Evolutionary conservation across 2,113 vertebrate species (phyloP).

Genomic region (Enhydra lutris): DNA sequence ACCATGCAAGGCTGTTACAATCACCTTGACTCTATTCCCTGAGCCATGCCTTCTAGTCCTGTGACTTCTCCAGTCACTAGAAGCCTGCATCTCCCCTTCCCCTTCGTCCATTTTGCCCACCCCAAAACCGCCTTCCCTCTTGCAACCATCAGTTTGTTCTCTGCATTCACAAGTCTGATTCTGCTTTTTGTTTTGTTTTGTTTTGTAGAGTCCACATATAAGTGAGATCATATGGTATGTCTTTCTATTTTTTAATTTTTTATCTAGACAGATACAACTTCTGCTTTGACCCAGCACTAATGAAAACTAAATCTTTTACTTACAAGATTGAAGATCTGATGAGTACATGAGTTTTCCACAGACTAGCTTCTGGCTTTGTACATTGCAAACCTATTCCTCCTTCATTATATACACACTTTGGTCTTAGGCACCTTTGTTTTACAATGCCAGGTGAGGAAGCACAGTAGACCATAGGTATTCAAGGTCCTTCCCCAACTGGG

Average conservation of each 20-base stretch:
- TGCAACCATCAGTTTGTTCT: neutral
- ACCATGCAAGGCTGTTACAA: neutral
- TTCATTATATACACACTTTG: neutral
- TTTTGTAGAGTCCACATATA: too few relatives aligned
- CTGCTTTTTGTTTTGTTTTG: too few relatives aligned
- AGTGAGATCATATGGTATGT: neutral
- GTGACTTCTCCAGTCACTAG: neutral
- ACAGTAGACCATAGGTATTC: rapidly evolving
- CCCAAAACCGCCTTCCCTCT: neutral
- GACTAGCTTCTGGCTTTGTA: neutral
- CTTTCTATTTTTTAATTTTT: neutral
- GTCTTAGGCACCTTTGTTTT: neutral
- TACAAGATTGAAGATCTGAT: neutral
- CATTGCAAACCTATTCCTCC: neutral
- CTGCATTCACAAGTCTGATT: neutral
- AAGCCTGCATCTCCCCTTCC: neutral
- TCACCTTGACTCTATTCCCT: neutral
- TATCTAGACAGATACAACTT: neutral
- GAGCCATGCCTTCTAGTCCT: neutral
- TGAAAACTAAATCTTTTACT: neutral
- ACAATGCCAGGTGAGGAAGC: neutral
- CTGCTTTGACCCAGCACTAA: neutral
- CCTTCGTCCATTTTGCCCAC: neutral
- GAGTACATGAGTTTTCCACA: neutral
- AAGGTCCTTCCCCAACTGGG: neutral